Percentiles rank a stretch among this genome's conserved stretches.
Conservation (phyloP, 2,113 vertebrate species). For the Xiphophorus couchianus region DNA sequence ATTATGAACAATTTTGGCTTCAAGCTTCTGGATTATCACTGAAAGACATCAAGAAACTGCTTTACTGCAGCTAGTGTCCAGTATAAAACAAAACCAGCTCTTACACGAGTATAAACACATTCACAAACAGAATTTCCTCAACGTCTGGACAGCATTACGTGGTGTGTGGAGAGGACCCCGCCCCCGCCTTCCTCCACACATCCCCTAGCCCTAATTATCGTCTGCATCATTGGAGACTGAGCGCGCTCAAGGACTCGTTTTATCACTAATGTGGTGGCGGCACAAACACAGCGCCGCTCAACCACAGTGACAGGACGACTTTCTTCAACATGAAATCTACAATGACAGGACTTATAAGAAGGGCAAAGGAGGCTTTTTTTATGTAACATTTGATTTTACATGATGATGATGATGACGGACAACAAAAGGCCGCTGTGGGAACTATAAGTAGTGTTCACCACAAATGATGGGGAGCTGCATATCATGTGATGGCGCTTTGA, state of each 20-base stretch:
- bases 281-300: slow-evolving; percentile 30
- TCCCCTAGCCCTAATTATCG: slow-evolving; percentile 57
- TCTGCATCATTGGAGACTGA: slow-evolving; percentile 60
- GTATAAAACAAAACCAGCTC: slow-evolving; percentile 63
- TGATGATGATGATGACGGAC: slow-evolving; percentile 53
- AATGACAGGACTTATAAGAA: slow-evolving; percentile 29
- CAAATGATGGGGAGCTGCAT: slow-evolving; percentile 54
- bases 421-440: slow-evolving; percentile 62
- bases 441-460: slow-evolving; percentile 63
- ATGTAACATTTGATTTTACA: slow-evolving; percentile 50
- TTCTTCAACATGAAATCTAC: slow-evolving; percentile 23
- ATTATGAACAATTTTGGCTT: slow-evolving; percentile 22
- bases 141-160: slow-evolving; percentile 73
- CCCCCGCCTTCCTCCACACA: not conserved
- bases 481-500: slow-evolving; percentile 65
- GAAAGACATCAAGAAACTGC: slow-evolving; percentile 44
- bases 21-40: slow-evolving; percentile 41
- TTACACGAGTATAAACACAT: slow-evolving; percentile 36
- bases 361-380: slow-evolving; percentile 20
- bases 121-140: slow-evolving; percentile 56
- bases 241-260: slow-evolving; percentile 52
- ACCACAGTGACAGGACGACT: slow-evolving; percentile 28
- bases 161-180: slow-evolving; percentile 39
- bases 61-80: slow-evolving; percentile 43
- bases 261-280: slow-evolving; percentile 55